These are phyloP conservation scores for Corvus cornix DNA, from an alignment of 2,113 vertebrate genomes.

Conservation along the genomic window DNA sequence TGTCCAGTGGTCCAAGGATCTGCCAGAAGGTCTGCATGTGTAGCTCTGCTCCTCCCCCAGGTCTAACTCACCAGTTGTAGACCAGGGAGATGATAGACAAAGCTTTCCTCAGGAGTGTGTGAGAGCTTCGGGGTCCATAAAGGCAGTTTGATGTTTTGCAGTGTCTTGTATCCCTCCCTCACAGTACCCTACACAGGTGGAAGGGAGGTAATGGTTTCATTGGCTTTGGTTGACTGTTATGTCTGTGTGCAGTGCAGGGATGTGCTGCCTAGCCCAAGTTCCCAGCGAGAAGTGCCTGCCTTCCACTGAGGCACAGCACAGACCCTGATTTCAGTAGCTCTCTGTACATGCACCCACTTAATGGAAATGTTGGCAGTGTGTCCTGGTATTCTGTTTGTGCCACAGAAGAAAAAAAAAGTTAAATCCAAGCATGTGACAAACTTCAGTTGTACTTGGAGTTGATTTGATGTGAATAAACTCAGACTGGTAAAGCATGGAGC, in stretches of 20 bases:
- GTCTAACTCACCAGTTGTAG: not conserved
- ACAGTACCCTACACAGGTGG: rapidly evolving
- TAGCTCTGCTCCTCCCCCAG: not conserved
- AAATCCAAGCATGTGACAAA: rapidly evolving
- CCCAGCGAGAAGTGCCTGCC: not conserved
- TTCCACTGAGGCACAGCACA: not conserved
- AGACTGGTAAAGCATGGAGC: not conserved
- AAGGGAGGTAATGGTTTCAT: not conserved
- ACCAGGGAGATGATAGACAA: not conserved
- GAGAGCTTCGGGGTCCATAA: not conserved
- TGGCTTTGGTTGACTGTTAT: not conserved
- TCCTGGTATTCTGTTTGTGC: not conserved
- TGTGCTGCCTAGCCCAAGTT: not conserved
- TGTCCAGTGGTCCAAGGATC: not conserved
- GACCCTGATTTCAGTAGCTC: not conserved
- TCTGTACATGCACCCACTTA: not conserved
- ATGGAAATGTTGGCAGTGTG: not conserved
- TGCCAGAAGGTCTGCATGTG: not conserved
- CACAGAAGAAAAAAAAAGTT: not conserved
- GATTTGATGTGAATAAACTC: not conserved
- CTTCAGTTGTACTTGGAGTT: not conserved
- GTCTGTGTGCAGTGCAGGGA: not conserved
- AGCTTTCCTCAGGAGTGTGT: not conserved
- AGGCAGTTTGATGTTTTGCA: not conserved
- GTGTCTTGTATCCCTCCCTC: not conserved